These are phyloP conservation scores for Tribolium castaneum DNA, from an alignment of 1,140 invertebrate genomes.

Conservation along the genomic window DNA sequence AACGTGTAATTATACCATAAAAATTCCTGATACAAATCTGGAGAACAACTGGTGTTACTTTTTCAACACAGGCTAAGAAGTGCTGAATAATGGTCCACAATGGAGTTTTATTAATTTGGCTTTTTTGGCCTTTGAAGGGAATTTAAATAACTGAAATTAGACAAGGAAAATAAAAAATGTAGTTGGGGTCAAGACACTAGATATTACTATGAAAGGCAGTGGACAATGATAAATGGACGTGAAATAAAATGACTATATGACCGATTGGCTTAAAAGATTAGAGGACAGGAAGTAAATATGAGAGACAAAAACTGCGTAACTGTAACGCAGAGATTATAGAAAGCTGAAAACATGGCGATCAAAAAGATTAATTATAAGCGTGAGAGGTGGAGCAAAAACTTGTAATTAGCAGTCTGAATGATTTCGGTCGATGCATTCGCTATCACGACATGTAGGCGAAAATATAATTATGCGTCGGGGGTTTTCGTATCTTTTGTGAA, in stretches of 20 bases:
- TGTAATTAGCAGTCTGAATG: neutral
- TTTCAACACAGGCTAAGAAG: neutral
- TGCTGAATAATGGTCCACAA: neutral
- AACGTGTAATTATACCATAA: neutral
- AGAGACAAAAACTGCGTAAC: neutral
- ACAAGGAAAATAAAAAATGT: neutral
- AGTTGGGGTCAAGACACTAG: neutral
- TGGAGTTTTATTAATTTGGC: neutral
- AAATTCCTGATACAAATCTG: neutral
- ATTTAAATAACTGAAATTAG: neutral
- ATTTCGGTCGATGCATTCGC: neutral
- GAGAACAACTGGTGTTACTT: neutral
- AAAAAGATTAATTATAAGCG: neutral
- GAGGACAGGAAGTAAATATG: neutral
- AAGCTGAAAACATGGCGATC: neutral
- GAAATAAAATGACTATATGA: neutral
- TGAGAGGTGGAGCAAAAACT: neutral
- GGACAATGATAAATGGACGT: neutral
- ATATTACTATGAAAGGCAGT: neutral
- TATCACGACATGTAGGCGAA: neutral
- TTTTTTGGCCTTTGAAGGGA: neutral
- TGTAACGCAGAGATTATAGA: neutral
- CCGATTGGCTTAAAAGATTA: neutral
- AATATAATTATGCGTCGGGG: neutral
- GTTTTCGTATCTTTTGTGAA: conserved; percentile 2